Evolutionary conservation across 2,113 vertebrate genomes (phyloP).

Genomic region (Chiloscyllium plagiosum): DNA sequence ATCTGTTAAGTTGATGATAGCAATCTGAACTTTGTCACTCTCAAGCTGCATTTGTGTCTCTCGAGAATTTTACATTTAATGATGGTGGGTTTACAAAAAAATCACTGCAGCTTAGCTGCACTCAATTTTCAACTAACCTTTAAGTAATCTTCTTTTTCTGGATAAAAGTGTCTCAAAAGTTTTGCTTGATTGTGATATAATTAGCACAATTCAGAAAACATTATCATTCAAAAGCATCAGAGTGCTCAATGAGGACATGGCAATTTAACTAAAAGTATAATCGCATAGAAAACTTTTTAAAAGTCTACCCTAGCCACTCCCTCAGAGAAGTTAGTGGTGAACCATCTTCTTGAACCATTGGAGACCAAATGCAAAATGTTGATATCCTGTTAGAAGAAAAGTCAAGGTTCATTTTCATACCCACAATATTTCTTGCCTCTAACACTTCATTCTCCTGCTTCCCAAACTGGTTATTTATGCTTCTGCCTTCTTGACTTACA

Average conservation of each 20-base stretch:
- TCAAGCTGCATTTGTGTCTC: not conserved
- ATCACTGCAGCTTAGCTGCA: not conserved
- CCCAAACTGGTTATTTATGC: not conserved
- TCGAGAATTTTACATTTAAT: not conserved
- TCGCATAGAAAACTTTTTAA: not conserved
- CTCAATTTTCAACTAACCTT: not conserved
- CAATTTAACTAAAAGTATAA: not conserved
- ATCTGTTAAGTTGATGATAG: not conserved
- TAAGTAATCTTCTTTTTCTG: not conserved
- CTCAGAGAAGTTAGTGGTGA: no score
- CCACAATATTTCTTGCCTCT: not conserved
- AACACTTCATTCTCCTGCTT: not conserved
- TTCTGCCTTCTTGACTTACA: not conserved
- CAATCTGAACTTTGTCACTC: not conserved
- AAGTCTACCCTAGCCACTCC: not conserved
- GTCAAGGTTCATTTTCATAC: not conserved
- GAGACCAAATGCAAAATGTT: not conserved
- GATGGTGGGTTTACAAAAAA: not conserved
- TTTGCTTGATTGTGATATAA: not conserved
- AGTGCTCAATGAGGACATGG: not conserved
- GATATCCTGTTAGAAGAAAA: not conserved
- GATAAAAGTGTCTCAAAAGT: not conserved
- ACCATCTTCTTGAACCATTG: no score
- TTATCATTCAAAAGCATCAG: not conserved
- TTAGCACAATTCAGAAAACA: not conserved